phyloP scores from a whole-genome alignment of 2,113 vertebrate genomes.

The Burhinus oedicnemus region DNA sequence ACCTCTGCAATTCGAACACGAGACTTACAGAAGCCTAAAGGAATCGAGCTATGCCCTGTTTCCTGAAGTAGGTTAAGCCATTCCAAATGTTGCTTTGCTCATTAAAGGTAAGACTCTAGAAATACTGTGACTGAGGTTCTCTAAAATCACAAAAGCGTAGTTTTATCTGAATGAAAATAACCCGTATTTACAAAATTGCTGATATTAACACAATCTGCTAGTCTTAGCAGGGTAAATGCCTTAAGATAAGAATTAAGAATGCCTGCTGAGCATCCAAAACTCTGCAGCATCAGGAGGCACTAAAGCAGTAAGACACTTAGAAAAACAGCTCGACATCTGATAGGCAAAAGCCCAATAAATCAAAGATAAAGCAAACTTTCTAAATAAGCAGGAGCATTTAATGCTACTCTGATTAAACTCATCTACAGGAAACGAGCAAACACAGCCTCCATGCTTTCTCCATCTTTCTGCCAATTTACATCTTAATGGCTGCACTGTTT shows the following conservation, averaged over 20 bases:
- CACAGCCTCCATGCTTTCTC: conserved; percentile 25
- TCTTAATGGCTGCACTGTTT: conserved; percentile 41
- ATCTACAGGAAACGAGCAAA: conserved; percentile 11
- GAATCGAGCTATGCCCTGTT: background rate
- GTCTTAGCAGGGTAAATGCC: background rate
- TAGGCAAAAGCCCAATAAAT: conserved; percentile 13
- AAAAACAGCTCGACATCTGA: background rate
- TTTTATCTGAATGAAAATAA: background rate
- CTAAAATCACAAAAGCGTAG: background rate
- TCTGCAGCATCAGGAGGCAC: background rate
- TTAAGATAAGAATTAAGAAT: conserved; percentile 6
- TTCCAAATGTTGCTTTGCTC: background rate
- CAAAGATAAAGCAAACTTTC: conserved; percentile 28
- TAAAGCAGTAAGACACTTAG: background rate
- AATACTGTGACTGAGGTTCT: background rate
- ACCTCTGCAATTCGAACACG: background rate
- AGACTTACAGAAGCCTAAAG: background rate
- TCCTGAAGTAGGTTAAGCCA: background rate
- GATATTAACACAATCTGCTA: background rate
- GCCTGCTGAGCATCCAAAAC: background rate
- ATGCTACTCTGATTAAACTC: background rate
- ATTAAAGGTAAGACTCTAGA: background rate
- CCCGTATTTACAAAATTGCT: background rate
- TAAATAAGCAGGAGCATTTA: background rate
- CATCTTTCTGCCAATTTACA: conserved; percentile 31